Evolutionary conservation across 2,888 invertebrate genomes (phyloP).

Genomic region (Pristionchus fissidentatus): DNA sequence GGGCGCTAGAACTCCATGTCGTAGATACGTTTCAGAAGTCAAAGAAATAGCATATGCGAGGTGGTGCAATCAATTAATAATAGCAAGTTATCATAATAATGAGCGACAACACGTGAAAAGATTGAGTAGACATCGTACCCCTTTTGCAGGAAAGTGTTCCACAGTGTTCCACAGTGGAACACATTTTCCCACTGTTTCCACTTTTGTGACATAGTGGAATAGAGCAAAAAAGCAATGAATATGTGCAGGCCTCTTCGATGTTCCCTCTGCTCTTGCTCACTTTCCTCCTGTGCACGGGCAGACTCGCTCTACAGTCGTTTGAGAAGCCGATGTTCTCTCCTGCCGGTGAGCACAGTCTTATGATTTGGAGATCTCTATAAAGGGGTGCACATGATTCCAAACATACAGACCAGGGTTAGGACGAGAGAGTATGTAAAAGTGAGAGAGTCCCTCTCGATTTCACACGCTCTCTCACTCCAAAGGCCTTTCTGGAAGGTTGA

Average conservation of each 20-base stretch:
- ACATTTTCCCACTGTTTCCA: no score
- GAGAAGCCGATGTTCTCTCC: conserved; percentile 68
- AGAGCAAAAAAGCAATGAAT: neutral
- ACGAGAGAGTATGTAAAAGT: no score
- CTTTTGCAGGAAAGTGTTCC: no score
- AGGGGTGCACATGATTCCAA: no score
- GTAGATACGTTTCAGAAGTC: no score
- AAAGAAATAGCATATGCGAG: neutral
- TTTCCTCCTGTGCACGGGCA: conserved; percentile 83
- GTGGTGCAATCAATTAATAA: neutral
- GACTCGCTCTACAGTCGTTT: conserved; percentile 79
- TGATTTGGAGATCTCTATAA: neutral
- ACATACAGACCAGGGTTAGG: no score
- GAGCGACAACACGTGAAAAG: neutral
- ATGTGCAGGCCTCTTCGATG: neutral
- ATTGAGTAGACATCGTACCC: neutral
- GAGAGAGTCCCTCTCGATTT: no score
- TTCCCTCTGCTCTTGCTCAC: conserved; percentile 81
- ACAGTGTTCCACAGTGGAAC: no score
- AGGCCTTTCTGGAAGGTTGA: no score
- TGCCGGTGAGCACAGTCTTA: neutral
- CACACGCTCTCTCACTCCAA: no score
- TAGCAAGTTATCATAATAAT: neutral
- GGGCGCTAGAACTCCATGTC: no score
- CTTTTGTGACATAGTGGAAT: neutral